Evolutionary conservation across 2,797 vertebrate species (phyloP).

Genomic region (Heliangelus exortis): DNA sequence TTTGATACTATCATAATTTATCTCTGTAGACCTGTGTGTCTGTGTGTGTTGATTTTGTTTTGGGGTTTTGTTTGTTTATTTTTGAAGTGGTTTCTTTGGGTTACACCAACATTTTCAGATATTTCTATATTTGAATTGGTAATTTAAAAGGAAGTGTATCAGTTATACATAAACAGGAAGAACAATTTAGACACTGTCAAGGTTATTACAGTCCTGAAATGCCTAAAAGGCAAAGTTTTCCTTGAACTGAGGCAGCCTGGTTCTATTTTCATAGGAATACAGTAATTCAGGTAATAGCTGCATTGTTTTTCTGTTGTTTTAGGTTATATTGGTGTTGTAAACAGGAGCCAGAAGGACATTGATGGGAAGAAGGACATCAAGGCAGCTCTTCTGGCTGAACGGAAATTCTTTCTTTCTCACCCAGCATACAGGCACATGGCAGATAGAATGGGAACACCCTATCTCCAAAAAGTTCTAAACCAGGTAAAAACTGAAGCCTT

Average conservation of each 20-base stretch:
- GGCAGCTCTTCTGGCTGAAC: constrained; percentile 90
- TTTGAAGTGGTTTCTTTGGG: not conserved
- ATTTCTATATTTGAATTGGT: not conserved
- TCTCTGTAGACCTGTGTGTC: not conserved
- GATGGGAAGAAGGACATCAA: constrained; percentile 97
- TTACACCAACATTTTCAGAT: not conserved
- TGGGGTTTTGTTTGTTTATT: not conserved
- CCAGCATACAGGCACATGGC: constrained; percentile 94
- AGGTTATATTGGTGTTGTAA: constrained; percentile 98
- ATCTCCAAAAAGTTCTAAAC: constrained; percentile 94
- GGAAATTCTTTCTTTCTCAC: constrained; percentile 98
- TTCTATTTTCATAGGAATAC: not conserved
- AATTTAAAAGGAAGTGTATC: not conserved
- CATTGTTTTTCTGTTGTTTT: not conserved
- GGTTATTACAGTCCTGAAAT: not conserved
- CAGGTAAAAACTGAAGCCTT: constrained; percentile 82
- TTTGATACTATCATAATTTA: not conserved
- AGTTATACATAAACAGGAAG: not conserved
- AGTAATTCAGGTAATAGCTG: not conserved
- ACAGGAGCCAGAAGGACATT: constrained; percentile 98
- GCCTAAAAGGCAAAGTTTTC: not conserved
- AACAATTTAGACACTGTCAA: not conserved
- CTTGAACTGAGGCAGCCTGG: not conserved
- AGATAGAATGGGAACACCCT: constrained; percentile 96
- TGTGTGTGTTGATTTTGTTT: not conserved